phyloP scores from a whole-genome alignment of 2,888 invertebrate genomes.

The Hypercompe scribonia region DNA sequence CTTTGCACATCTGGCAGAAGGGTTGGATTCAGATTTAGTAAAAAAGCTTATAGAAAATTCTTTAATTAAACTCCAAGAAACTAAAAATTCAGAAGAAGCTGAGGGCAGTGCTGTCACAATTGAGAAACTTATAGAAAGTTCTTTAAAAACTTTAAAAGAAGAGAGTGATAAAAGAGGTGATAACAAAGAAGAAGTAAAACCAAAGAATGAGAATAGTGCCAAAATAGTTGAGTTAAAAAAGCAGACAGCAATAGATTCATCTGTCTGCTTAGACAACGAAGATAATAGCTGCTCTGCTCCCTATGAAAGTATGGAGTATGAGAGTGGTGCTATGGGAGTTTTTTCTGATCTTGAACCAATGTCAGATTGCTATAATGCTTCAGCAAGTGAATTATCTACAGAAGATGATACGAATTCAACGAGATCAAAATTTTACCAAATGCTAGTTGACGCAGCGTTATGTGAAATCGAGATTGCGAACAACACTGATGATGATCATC shows the following conservation, averaged over 20 bases:
- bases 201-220: constrained; percentile 61
- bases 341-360: constrained; percentile 85
- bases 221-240: constrained; percentile 59
- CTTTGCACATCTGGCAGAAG: constrained; percentile 88
- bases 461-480: constrained; percentile 89
- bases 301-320: constrained; percentile 91
- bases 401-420: constrained; percentile 89
- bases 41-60: constrained; percentile 90
- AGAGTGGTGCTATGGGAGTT: constrained; percentile 85
- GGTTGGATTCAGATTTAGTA: constrained; percentile 87
- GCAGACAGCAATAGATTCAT: constrained; percentile 57
- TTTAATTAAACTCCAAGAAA: constrained; percentile 86
- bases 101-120: constrained; percentile 78
- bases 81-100: constrained; percentile 79
- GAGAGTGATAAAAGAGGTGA: constrained; percentile 61
- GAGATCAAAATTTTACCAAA: constrained; percentile 91
- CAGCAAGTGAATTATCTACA: constrained; percentile 88
- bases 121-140: constrained; percentile 85
- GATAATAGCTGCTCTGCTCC: constrained; percentile 89
- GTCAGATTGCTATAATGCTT: constrained; percentile 91
- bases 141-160: constrained; percentile 77
- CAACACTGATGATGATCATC: constrained; percentile 89
- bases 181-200: constrained; percentile 51
- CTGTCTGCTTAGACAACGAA: constrained; percentile 73
- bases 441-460: constrained; percentile 90